These are phyloP conservation scores for Platysternon megacephalum DNA, from an alignment of 2,113 vertebrate species.

Conservation along the genomic window DNA sequence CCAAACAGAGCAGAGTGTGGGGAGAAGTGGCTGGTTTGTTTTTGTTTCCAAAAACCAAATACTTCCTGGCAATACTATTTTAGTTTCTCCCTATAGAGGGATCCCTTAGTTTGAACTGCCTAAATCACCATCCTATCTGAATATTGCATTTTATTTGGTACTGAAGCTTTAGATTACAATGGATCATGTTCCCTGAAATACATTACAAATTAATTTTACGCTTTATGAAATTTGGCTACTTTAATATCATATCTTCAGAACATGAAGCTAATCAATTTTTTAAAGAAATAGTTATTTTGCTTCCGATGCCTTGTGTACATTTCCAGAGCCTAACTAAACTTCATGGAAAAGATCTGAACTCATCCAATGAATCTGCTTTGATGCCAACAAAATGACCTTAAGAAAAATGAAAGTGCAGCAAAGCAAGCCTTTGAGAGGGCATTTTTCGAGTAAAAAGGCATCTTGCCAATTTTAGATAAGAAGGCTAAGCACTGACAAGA, in stretches of 20 bases:
- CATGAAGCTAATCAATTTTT: background rate
- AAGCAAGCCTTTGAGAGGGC: background rate
- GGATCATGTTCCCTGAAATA: background rate
- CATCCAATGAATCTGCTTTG: background rate
- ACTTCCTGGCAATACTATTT: background rate
- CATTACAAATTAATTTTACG: background rate
- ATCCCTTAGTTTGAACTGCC: background rate
- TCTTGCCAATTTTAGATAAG: slow-evolving; percentile 15
- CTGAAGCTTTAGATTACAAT: background rate
- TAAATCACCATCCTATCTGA: background rate
- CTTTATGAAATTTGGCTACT: background rate
- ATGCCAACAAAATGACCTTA: background rate
- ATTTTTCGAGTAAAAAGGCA: background rate
- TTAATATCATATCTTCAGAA: background rate
- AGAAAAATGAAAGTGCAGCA: background rate
- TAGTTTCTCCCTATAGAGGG: background rate
- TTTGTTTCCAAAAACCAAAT: background rate
- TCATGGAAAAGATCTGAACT: background rate
- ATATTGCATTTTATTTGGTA: background rate
- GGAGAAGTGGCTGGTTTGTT: background rate
- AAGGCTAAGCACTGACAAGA: background rate
- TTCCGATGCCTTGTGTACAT: background rate
- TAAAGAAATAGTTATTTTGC: background rate
- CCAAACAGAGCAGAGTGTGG: background rate
- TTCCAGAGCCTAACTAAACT: background rate